Evolutionary conservation across 2,113 vertebrate genomes (phyloP).

Genomic region (Python bivittatus): DNA sequence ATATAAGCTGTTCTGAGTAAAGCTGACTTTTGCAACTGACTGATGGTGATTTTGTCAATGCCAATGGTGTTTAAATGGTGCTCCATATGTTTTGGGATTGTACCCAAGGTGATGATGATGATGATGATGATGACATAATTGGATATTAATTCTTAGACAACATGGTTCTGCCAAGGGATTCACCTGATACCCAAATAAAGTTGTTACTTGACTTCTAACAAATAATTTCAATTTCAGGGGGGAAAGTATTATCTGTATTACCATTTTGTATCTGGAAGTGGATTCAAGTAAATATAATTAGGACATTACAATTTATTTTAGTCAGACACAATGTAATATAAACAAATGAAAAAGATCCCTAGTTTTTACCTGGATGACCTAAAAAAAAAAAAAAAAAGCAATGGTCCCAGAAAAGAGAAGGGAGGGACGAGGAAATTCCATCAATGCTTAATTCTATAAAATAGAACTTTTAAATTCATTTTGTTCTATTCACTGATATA

Average conservation of each 20-base stretch:
- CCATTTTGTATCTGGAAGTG: neutral
- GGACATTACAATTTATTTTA: constrained; percentile 58
- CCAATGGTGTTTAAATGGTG: no score
- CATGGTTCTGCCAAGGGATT: neutral
- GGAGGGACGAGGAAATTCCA: neutral
- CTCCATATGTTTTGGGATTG: no score
- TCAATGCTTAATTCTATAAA: constrained; percentile 12
- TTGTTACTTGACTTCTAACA: neutral
- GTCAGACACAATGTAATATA: constrained; percentile 51
- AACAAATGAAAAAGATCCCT: constrained; percentile 32
- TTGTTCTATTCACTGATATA: constrained; percentile 14
- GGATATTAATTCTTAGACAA: no score
- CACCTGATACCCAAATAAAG: neutral
- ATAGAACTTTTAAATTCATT: constrained; percentile 33
- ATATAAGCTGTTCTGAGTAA: no score
- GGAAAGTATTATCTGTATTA: neutral
- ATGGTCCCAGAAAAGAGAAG: constrained; percentile 53
- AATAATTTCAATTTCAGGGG: neutral
- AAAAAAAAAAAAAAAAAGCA: constrained; percentile 57
- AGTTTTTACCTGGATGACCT: constrained; percentile 65
- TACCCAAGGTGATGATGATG: no score
- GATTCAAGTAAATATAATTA: constrained; percentile 32
- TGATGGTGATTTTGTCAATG: no score
- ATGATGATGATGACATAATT: no score
- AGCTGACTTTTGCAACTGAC: no score